Percentiles rank a stretch among this genome's conserved stretches.
Conservation (phyloP, 2,797 vertebrate genomes). For the Cheirogaleus major region DNA sequence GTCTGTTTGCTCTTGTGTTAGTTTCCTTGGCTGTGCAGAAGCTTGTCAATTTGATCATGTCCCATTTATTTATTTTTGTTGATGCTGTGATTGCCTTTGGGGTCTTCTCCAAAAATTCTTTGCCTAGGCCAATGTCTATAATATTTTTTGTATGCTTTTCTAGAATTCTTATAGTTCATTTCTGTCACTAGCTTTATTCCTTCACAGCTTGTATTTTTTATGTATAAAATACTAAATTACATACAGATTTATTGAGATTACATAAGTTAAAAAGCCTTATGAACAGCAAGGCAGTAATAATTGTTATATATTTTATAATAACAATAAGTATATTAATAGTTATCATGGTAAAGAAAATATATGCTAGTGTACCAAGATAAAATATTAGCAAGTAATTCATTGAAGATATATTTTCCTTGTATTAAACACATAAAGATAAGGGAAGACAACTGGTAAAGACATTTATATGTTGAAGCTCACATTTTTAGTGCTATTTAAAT, state of each 20-base stretch:
- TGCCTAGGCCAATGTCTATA: too few species aligned
- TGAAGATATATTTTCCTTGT: background rate
- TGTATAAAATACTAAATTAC: background rate
- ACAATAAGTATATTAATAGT: slow-evolving; percentile 23
- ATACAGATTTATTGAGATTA: background rate
- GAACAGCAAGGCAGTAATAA: background rate
- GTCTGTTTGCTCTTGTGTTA: too few species aligned
- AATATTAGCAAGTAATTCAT: background rate
- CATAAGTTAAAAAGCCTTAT: background rate
- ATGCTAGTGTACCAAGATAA: background rate
- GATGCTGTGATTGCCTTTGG: too few species aligned
- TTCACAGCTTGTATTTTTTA: background rate
- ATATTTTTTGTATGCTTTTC: too few species aligned
- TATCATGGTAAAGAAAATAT: slow-evolving; percentile 9
- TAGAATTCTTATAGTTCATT: background rate
- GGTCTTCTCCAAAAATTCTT: too few species aligned
- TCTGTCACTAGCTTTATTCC: background rate
- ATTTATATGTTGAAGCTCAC: slow-evolving; percentile 16
- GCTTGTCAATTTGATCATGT: too few species aligned
- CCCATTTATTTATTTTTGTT: too few species aligned
- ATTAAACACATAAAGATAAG: background rate
- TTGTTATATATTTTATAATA: slow-evolving; percentile 11
- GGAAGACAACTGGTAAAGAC: slow-evolving; percentile 16
- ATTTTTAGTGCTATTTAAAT: slow-evolving; percentile 52
- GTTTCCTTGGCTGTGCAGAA: too few species aligned